Evolutionary conservation across 2,113 vertebrate species (phyloP), one percentile per base, ranked within the genome.

Genomic region (Paramormyrops kingsleyae): DNA sequence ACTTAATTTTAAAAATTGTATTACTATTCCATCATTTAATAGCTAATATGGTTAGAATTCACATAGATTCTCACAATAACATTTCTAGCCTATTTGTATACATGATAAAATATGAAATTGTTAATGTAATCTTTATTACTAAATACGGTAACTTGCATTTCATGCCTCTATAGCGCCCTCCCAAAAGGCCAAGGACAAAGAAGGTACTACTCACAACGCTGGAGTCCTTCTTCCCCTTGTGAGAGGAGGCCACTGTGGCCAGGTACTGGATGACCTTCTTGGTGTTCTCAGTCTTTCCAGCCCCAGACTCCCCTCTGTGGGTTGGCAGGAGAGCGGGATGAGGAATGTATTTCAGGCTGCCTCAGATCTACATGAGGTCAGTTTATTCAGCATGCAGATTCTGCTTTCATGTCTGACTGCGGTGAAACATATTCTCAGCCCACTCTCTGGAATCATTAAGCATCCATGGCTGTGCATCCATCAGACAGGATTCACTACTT

Each of bases 261-360:
- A 99, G 94, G 92, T 99, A 99, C 95, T 99, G 98, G 94, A 99
- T 99, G 92, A 99, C 98, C 92, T 99, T 99, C 94, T 99, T 99
- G 92, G 98, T 99, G 91, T 99, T 99, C 93, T 99, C 98, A 0
- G 98, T 99, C 93, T 99, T 99, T 56, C 98, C 98, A 1, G 98
- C 98, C 83, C 98, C 98, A 77, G 98, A 99, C 95, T 99, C 98
- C n/a, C 98, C 98, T 90, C 98, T 99, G 90, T 88, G 4, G 77
- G 83, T 91, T 91, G 17, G 74, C 15, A 42, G 62, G 59, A 39
- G 44, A 88, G 24, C 5, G 39, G 83, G 39, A 49, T 0, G 24
- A 86, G 35, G 56, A 89, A 35, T 46, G 13, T 0, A 39, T 39
- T 35, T 17, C n/a, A 39, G 19, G 52, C 53, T 15, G 10, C 46